phyloP scores from a whole-genome alignment of 2,888 invertebrate genomes.

The Lasioglossum marginatum region DNA sequence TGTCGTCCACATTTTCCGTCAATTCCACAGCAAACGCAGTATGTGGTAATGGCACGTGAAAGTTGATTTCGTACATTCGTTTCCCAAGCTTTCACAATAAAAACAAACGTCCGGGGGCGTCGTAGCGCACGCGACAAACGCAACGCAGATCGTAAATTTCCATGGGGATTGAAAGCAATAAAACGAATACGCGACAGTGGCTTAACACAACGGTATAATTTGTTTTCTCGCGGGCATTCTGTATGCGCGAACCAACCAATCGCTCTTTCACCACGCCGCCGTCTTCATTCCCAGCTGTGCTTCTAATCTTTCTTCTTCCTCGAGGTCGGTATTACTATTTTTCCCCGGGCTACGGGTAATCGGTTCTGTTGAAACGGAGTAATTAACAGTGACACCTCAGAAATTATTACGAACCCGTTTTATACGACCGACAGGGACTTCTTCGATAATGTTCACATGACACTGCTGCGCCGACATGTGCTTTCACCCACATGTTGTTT shows the following conservation, averaged over 20 bases:
- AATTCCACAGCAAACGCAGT: neutral
- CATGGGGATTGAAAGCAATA: conserved; percentile 51
- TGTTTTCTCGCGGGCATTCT: conserved; percentile 58
- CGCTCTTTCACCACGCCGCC: conserved; percentile 26
- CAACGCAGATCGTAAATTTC: conserved; percentile 59
- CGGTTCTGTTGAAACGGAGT: conserved; percentile 37
- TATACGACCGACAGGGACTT: neutral
- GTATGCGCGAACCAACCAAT: conserved; percentile 6
- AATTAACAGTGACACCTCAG: neutral
- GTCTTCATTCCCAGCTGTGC: conserved; percentile 32
- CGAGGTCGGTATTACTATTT: conserved; percentile 5
- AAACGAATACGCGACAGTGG: conserved; percentile 48
- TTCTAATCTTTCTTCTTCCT: neutral
- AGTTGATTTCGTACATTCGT: conserved; percentile 33
- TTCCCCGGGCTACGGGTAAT: conserved; percentile 18
- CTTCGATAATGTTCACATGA: neutral
- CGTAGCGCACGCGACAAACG: conserved; percentile 36
- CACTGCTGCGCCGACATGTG: neutral
- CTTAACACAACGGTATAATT: conserved; percentile 64
- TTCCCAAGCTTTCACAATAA: conserved; percentile 34
- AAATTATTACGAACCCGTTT: conserved; percentile 2
- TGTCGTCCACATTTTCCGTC: neutral
- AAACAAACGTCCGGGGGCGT: conserved; percentile 14
- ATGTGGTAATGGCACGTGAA: conserved; percentile 13
- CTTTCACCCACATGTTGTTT: neutral